Evolutionary conservation across 2,888 invertebrate species (phyloP), one percentile per base, ranked within the genome.

Genomic region (Antheraea assamensis): DNA sequence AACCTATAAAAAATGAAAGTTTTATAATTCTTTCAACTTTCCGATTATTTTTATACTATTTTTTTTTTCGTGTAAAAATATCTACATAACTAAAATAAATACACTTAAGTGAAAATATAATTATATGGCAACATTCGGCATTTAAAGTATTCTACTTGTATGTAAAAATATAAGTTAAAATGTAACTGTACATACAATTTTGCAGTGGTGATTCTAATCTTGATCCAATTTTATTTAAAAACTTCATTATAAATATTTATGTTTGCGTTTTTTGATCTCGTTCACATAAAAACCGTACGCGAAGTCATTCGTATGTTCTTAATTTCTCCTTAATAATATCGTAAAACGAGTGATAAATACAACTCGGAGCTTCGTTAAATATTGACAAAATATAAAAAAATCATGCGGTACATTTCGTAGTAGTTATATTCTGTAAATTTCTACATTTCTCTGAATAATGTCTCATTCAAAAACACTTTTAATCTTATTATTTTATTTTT

Each of bases 271-370:
- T 35, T 68, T 19, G 10, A 31, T 68, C 30, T 30, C 19, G 64
- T 10, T 64, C 17, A 30, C 30, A 66, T 66, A 66, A 66, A 31
- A 66, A n/a, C 2, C 68, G 2, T 68, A 31, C n/a, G 31, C 10
- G 68, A 35, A 68, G 17, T 68, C n/a, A 21, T 42, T 68, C 35
- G 35, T 35, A 35, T 35, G 21, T n/a, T n/a, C 35, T 27, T 55
- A 55, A 70, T 58, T 61, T 13, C 58, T 47, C 58, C 42, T 70
- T 58, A 70, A 35, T 58, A 70, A 55, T 70, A 30, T 58, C 42
- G 21, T 58, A 58, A 73, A 70, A 24, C 30, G 35, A 27, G 4
- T 68, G 19, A 58, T 31, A 70, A 73, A 73, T 73, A 73, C 42
- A 70, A 58, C 68, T 73, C 24, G 72, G 52, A 2, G 35, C 42